Evolutionary conservation across 1,140 invertebrate species (phyloP), one percentile per base, ranked within the genome.

Genomic region (Aphelenchoides fujianensis): DNA sequence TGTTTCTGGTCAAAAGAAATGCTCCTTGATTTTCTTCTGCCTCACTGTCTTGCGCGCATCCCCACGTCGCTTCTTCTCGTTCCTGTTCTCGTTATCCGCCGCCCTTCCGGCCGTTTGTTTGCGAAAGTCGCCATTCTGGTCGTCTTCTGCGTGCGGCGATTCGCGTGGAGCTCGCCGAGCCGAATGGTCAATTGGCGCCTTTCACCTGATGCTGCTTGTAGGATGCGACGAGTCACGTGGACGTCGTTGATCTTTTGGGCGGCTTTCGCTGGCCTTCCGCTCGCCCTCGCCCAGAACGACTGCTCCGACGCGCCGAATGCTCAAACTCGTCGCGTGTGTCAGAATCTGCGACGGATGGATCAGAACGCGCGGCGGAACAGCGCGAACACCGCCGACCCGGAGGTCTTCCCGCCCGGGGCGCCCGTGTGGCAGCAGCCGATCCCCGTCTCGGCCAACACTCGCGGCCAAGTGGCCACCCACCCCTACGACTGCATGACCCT

Each of bases 401-500:
- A 69, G 54, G 59, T 79, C 9, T 75, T 34, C 30, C 78, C 78
- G 48, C 79, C 79, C 5, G 77, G 81, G 7, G 70, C 81, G 27
- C 74, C 82, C 12, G 75, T 80, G 2, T 83, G 79, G 82, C 79
- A 75, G 52, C 74, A 80, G 59, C 82, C 82, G 12, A 53, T 82
- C 19, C 82, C 82, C 7, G 79, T 81, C 2, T 67, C 75, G 16
- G 32, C 61, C 9, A 74, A 75, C 57, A 52, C 73, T 23, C 69
- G 81, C 32, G 81, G 81, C 16, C 81, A 83, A 70, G 52, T 73
- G n/a, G 81, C 81, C 3, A 77, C 74, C 35, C 74, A 83, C 73
- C 81, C 82, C 32, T 83, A 82, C 67, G 83, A 83, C 67, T 83
- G 82, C 64, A 82, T 84, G 81, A 83, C 82, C 19, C 53, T 84